Evolutionary conservation across 1,140 invertebrate species (phyloP), one percentile per base, ranked within the genome.

Genomic region (Ylistrum balloti): DNA sequence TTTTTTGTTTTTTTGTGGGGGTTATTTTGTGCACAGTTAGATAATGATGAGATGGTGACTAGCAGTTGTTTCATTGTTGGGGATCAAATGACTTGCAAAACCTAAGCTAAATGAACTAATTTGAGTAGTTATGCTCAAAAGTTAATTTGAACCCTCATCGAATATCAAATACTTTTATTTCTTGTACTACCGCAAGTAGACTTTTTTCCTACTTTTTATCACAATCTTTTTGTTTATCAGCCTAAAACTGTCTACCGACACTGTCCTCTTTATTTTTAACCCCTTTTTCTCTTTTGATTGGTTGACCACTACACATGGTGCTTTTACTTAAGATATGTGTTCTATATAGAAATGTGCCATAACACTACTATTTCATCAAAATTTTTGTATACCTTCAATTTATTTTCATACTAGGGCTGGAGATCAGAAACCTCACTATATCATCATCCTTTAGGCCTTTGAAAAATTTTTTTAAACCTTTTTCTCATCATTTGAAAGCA

Each of bases 321-420:
- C 56, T 74, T 74, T 74, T 74, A 74, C 56, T n/a, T 38, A 48
- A 48, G 22, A 48, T 48, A 28, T 74, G 56, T 74, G 56, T 74
- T 74, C 56, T n/a, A 28, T n/a, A 74, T 74, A 74, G 17, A n/a
- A 17, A 28, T 28, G 56, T 74, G 56, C 56, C 56, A 74, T 74
- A 74, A 74, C 22, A 74, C 56, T 28, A n/a, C 13, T 74, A 0
- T 74, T 74, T 74, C 56, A 5, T 74, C 56, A 74, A 74, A 74
- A 74, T 28, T 9, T 74, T 48, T 48, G 45, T 48, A 48, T 22
- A 48, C 3, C 45, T 17, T 48, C 22, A 13, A 48, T 48, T 48
- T 2, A 13, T 9, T 17, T 48, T 17, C 20, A 9, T 74, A 74
- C 56, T 7, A 74, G 56, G 56, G 56, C 56, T 74, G 56, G 56